Base-by-base conservation (phyloP, 2,113 vertebrate species). In the Eurystomus gularis region DNA sequence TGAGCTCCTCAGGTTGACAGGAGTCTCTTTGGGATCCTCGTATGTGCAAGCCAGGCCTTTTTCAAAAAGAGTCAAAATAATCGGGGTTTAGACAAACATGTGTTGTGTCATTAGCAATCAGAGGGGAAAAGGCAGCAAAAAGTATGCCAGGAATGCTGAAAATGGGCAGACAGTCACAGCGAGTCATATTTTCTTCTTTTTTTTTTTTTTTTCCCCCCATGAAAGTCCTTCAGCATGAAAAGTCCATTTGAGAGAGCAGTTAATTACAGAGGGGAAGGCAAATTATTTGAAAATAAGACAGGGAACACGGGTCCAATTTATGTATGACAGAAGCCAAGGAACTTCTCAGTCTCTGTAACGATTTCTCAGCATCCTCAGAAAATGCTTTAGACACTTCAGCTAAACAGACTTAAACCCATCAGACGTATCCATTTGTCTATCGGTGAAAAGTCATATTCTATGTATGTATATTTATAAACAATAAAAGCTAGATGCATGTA, bases 141-240 rank as follows among this genome's bases (percentile, higher is more conserved):
- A 91, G 55, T 65, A 96, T 94, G 90, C 25, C 65, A 95, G 92
- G 94, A 96, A 96, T 96, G 90, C 61, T 95, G 88, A 94, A 95
- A 93, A 93, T 55, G 69, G 86, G 73, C 91, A 95, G 90, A 84
- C 68, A 92, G 90, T 95, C 86, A 93, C 28, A 4, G 61, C 39
- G 1, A 94, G 69, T 93, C 72, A 54, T 29, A 48, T 71, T 94
- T 92, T 88, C 83, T 90, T 42, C 28, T 48, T n/a, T 40, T 57
- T 61, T 44, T 37, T 5, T 10, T 5, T 46, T 31, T 3, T 4
- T 2, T 2, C 7, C 25, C 25, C 28, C 33, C 35, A 37, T 42
- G 66, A 80, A 97, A 88, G 37, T 95, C 52, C 52, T 88, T 73
- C 77, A 94, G 86, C 55, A 82, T 49, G 64, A 84, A 84, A 88